Conservation (phyloP, 2,797 vertebrate species). For the Onychomys arenicola region DNA sequence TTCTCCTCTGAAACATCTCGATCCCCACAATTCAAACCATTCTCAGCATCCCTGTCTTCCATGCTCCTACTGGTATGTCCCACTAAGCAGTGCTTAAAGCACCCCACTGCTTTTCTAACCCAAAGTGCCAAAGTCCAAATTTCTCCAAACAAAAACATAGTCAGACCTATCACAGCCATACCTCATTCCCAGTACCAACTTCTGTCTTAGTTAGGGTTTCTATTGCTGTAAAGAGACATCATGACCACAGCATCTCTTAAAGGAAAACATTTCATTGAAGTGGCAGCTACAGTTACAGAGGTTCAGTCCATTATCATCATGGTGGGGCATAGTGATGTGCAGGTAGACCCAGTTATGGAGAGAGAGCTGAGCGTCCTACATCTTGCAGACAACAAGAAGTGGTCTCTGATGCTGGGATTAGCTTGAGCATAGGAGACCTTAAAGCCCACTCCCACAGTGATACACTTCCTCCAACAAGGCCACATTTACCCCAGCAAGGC, state of each 20-base stretch:
- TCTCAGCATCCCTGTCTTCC: no score
- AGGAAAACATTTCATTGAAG: background rate
- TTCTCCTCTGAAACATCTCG: no score
- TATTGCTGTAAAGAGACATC: background rate
- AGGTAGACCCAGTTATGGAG: background rate
- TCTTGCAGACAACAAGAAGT: background rate
- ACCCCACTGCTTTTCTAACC: no score
- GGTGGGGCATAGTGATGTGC: background rate
- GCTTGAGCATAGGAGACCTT: background rate
- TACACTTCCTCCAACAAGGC: background rate
- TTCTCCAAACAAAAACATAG: no score
- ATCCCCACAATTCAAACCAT: no score
- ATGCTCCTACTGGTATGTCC: no score
- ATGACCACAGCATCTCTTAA: background rate
- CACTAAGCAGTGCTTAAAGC: no score
- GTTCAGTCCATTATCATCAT: background rate
- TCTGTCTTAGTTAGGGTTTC: background rate
- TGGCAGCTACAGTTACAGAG: background rate
- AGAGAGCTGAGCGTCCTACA: background rate
- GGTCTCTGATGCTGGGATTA: background rate
- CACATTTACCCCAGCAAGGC: background rate
- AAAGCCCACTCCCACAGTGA: background rate
- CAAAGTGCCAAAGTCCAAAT: no score
- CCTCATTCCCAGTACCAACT: no score
- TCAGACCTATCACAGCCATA: no score